Base-by-base conservation (phyloP, 2,797 vertebrate species). In the Hemitrygon akajei region DNA sequence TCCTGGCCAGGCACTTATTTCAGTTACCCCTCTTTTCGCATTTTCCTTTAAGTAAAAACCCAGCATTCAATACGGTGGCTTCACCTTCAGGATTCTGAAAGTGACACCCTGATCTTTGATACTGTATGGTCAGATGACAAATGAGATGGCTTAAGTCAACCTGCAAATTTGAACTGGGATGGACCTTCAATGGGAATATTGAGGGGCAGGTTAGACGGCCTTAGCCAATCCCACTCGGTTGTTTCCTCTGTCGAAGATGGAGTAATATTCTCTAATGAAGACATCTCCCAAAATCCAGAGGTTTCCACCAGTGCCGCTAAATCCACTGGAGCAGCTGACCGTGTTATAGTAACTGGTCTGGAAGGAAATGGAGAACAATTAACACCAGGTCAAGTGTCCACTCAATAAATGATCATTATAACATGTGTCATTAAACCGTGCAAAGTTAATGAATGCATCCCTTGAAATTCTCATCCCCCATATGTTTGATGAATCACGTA, bases 221-320 rank as follows among this genome's bases (percentile, higher is more conserved):
- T 71, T 75, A 91, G 96, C 96, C 94, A 97, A 94, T 94, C 95
- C 96, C 9, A 97, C 94, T 94, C 75, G 95, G 94, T 97, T 95
- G 94, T 95, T 96, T 87, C 56, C 96, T 94, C 96, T 96, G 95
- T 95, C 93, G 20, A 97, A 97, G 95, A 97, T 93, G 1, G 95
- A 63, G 1, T 95, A 97, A 95, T 97, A 97, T 69, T 96, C 94
- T 66, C 95, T 95, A 95, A 97, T 97, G 95, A 97, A 98, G 95
- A 97, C 94, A 0, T 97, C 96, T 0, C 97, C 97, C 58, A 97
- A 96, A 94, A 97, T 96, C 97, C 97, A 97, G 86, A 97, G 95
- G 6, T 95, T 95, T 0, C 95, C 95, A 0, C 94, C 76, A 3
- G 18, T 10, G 7, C 0, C n/a, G 16, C 63, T 18, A 40, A 89